A percentile compares a stretch with the other conserved stretches of the same genome.
These are phyloP conservation scores for Orchestia grillus DNA, from an alignment of 1,140 invertebrate species.

Conservation along the genomic window DNA sequence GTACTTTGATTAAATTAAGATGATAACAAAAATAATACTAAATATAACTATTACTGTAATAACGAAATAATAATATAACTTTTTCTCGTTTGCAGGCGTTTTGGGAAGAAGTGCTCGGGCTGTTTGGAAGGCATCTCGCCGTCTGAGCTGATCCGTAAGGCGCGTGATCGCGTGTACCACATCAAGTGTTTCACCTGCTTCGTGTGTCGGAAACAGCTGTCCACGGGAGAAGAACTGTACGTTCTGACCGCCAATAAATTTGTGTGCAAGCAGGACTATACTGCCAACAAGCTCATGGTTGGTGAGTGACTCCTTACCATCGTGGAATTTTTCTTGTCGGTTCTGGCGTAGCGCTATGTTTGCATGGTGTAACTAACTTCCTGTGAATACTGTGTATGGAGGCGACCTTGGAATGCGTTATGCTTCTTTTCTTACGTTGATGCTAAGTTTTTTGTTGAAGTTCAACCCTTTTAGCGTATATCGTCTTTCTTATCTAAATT, in stretches of 20 bases:
- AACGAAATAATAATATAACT: not conserved
- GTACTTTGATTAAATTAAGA: no score
- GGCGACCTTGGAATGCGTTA: not conserved
- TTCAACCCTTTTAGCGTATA: no score
- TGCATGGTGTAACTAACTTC: no score
- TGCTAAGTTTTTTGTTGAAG: not conserved
- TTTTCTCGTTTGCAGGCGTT: conserved; percentile 79
- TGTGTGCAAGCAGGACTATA: conserved; percentile 98
- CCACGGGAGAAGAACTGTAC: conserved; percentile 97
- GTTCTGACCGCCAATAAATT: conserved; percentile 98
- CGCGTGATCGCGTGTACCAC: conserved; percentile 96
- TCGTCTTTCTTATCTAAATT: no score
- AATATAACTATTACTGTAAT: not conserved
- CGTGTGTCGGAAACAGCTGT: conserved; percentile 95
- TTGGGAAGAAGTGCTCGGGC: conserved; percentile 96
- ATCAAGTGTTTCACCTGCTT: conserved; percentile 98
- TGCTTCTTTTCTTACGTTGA: not conserved
- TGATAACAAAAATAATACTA: not conserved
- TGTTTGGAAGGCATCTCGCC: conserved; percentile 96
- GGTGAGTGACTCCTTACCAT: conserved; percentile 41
- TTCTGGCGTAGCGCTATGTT: not conserved
- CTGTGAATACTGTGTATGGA: not conserved
- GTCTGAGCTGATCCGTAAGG: conserved; percentile 94
- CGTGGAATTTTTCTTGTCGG: not conserved
- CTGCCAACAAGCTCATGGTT: conserved; percentile 79